Percentiles rank a stretch among this genome's conserved stretches.
Evolutionary conservation across 2,888 invertebrate genomes (phyloP).

Genomic region (Congeria kusceri): DNA sequence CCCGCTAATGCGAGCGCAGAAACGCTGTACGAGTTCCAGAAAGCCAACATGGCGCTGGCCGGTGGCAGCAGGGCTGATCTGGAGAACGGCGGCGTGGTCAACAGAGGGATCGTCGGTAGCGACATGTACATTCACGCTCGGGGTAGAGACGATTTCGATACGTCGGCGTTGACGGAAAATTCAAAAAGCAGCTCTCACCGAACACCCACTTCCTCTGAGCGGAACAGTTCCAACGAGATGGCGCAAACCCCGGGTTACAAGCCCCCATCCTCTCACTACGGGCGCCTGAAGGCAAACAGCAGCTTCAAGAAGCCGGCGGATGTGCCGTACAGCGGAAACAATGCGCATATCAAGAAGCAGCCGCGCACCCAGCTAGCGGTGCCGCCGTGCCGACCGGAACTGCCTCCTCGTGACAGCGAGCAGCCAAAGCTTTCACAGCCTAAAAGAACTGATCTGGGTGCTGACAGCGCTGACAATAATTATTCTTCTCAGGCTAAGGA

Average conservation of each 20-base stretch:
- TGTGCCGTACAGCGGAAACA: constrained; percentile 5
- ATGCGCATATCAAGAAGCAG: constrained; percentile 51
- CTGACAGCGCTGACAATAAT: constrained; percentile 40
- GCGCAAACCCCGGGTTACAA: constrained; percentile 35
- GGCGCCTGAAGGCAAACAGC: constrained; percentile 45
- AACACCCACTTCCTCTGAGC: constrained; percentile 3
- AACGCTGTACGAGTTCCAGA: constrained; percentile 50
- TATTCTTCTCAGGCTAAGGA: constrained; percentile 47
- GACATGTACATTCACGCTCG: constrained; percentile 49
- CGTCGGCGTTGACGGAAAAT: constrained; percentile 23
- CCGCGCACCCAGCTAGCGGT: constrained; percentile 62
- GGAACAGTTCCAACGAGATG: constrained; percentile 6
- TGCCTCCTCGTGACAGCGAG: constrained; percentile 55
- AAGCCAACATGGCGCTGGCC: constrained; percentile 43
- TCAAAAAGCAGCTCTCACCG: constrained; percentile 4
- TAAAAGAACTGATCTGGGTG: constrained; percentile 32
- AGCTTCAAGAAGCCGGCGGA: constrained; percentile 54
- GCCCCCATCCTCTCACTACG: constrained; percentile 49
- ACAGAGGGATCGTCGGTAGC: constrained; percentile 48
- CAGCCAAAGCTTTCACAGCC: constrained; percentile 22
- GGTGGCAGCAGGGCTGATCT: constrained; percentile 9
- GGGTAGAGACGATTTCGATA: constrained; percentile 34
- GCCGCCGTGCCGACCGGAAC: constrained; percentile 64
- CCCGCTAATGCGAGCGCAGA: constrained; percentile 47
- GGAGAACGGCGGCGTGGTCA: constrained; percentile 43